Evolutionary conservation across 2,797 vertebrate genomes (phyloP).

Genomic region (Poecile montanus): DNA sequence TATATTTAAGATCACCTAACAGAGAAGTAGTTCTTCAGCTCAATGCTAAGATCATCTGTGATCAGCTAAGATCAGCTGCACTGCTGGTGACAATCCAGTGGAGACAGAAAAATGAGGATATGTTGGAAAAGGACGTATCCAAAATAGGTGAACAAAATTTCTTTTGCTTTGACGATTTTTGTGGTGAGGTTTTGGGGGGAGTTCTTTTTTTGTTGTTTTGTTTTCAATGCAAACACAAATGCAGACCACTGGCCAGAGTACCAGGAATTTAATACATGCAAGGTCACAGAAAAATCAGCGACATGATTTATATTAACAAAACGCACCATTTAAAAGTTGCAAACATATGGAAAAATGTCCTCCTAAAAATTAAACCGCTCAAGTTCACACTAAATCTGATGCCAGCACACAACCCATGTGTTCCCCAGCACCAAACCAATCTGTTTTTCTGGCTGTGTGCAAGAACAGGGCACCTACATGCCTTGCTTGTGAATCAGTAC

Average conservation of each 20-base stretch:
- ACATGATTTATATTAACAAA: background rate
- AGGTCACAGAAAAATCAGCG: background rate
- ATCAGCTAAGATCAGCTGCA: background rate
- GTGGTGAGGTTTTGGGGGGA: rapidly evolving
- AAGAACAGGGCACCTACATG: background rate
- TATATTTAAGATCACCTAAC: background rate
- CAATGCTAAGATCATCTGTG: background rate
- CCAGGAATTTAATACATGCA: background rate
- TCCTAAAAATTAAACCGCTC: background rate
- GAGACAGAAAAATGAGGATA: background rate
- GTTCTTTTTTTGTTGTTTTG: rapidly evolving
- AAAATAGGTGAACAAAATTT: rapidly evolving
- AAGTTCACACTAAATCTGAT: background rate
- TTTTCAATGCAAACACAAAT: background rate
- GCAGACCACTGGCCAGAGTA: background rate
- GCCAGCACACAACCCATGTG: background rate
- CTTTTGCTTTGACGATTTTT: background rate
- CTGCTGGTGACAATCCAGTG: background rate
- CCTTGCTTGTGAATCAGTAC: background rate
- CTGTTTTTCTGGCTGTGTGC: constrained; percentile 14
- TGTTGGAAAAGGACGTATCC: background rate
- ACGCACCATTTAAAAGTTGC: background rate
- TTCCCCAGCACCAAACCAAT: background rate
- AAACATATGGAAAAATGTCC: background rate
- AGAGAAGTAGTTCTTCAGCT: background rate